Base-by-base conservation (phyloP, 2,797 vertebrate species). In the Crypturellus tataupa region DNA sequence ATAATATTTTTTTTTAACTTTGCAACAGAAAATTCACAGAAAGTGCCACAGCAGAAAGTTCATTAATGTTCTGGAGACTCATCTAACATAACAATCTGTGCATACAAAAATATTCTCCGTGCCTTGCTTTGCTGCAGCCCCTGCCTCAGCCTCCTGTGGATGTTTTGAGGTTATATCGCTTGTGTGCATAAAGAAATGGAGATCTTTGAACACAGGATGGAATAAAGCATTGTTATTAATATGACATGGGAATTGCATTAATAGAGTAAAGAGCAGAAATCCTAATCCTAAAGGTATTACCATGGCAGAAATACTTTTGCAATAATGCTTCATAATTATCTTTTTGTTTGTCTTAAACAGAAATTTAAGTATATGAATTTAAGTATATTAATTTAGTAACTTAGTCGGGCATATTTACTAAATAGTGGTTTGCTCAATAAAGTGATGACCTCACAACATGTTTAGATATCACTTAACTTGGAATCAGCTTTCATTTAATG, bases 91-190 rank as follows among this genome's bases (percentile, higher is more conserved):
- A 83, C 64, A 72, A 84, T 46, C 42, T 78, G n/a, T 12, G 40
- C 6, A 49, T 63, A 75, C 8, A 75, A 67, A 92, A 89, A 53
- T 47, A 72, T 27, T 67, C 65, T 58, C 63, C 67, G 24, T 39
- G 65, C 79, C 42, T 40, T 40, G 29, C 27, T 78, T 88, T 86
- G 82, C 83, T 89, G 70, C 69, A 87, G 46, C 12, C 63, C 46
- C 56, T 67, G 68, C n/a, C 55, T 67, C 80, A 92, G 55, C n/a
- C 27, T 67, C 67, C 33, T 16, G n/a, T 23, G 63, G 79, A 18
- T 89, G 55, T 72, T 92, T 55, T 86, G 85, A 88, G 67, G 64
- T 81, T 73, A 2, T 81, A 95, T 89, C 86, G 31, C 47, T 92
- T 40, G 72, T 21, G 33, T 58, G 64, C 78, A 84, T 55, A 82